Evolutionary conservation across 1,140 invertebrate species (phyloP).

Genomic region (Stegodyphus mimosarum): DNA sequence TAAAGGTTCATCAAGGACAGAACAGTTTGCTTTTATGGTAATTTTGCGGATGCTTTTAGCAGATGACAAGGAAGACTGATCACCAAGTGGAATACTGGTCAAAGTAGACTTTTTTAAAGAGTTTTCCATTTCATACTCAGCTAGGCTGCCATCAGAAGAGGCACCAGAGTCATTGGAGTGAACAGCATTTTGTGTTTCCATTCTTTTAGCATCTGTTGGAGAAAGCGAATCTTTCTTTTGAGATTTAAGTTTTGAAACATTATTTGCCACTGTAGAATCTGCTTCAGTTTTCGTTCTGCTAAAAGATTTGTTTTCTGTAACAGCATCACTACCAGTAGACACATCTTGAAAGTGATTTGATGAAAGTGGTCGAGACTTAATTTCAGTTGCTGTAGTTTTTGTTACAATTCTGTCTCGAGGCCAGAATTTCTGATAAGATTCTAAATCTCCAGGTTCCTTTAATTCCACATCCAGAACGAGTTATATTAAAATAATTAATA

Average conservation of each 20-base stretch:
- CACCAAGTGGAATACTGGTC: neutral
- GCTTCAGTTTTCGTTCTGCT: neutral
- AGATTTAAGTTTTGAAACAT: neutral
- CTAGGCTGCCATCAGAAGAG: conserved; percentile 57
- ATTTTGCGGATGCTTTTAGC: conserved; percentile 29
- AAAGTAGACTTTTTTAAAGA: neutral
- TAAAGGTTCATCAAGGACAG: conserved; percentile 39
- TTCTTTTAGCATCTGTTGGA: neutral
- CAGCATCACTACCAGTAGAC: neutral
- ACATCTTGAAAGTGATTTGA: neutral
- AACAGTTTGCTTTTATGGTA: conserved; percentile 48
- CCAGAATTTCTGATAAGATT: conserved; percentile 50
- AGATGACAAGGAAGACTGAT: conserved; percentile 7
- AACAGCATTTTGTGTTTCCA: neutral
- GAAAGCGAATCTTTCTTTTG: neutral
- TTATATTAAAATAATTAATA: conserved; percentile 2
- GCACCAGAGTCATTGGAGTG: conserved; percentile 32
- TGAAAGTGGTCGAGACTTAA: neutral
- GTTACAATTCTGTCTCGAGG: conserved; percentile 8
- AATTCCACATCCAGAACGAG: neutral
- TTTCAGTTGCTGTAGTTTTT: neutral
- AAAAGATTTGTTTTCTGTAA: neutral
- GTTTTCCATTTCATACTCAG: conserved; percentile 61
- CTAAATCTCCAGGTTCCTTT: neutral
- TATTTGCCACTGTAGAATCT: neutral